A percentile compares a stretch with the other conserved stretches of the same genome.
Evolutionary conservation across 2,797 vertebrate species (phyloP).

Genomic region (Anabas testudineus): DNA sequence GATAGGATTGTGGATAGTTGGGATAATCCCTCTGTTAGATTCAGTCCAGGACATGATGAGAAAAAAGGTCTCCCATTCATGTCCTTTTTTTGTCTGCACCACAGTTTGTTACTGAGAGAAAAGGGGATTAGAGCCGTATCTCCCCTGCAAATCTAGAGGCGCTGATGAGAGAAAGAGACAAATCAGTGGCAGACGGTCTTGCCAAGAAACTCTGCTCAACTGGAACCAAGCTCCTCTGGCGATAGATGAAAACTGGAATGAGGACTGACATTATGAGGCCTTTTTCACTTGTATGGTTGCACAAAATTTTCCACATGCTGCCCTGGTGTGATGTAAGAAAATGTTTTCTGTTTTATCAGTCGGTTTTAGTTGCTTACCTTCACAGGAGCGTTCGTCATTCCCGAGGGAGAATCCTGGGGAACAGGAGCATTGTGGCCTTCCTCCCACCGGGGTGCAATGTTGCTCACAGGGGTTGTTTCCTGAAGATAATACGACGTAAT

Average conservation of each 20-base stretch:
- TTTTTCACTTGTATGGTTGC: constrained; percentile 12
- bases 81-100: constrained; percentile 15
- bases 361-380: constrained; percentile 80
- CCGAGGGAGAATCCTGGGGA: constrained; percentile 87
- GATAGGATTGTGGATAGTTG: constrained; percentile 35
- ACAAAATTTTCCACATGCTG: constrained; percentile 5
- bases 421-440: constrained; percentile 87
- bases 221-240: constrained; percentile 51
- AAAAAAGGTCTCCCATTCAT: constrained; percentile 20
- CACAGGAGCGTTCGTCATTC: constrained; percentile 87
- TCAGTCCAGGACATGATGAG: constrained; percentile 41
- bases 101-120: constrained; percentile 36
- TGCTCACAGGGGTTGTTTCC: constrained; percentile 80
- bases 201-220: constrained; percentile 52
- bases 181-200: constrained; percentile 44
- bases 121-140: constrained; percentile 62
- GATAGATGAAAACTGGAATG: constrained; percentile 23
- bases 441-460: constrained; percentile 77
- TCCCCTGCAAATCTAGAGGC: constrained; percentile 60
- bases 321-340: neutral
- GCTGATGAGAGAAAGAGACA: constrained; percentile 62
- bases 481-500: constrained; percentile 44
- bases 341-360: neutral
- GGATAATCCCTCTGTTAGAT: constrained; percentile 49
- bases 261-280: constrained; percentile 14